Evolutionary conservation across 1,140 invertebrate species (phyloP).

Genomic region (Condylostylus longicornis): DNA sequence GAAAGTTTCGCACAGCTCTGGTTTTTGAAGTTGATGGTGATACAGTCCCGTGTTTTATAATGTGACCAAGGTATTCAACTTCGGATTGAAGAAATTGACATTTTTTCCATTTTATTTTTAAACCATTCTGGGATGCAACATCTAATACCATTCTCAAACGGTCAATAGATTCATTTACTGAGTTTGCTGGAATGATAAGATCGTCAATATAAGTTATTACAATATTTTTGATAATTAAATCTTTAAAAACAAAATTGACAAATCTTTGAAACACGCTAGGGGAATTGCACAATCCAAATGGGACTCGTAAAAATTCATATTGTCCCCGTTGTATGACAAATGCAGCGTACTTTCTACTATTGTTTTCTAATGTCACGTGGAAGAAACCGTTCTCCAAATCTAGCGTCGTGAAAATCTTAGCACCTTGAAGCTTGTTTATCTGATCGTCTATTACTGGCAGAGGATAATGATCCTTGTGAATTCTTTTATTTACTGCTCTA

Average conservation of each 20-base stretch:
- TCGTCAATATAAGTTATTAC: constrained; percentile 25
- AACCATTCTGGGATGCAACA: constrained; percentile 7
- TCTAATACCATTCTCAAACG: constrained; percentile 12
- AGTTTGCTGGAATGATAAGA: constrained; percentile 11
- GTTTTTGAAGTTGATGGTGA: constrained; percentile 10
- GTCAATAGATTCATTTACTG: constrained; percentile 11
- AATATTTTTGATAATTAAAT: constrained; percentile 1
- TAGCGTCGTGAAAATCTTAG: constrained; percentile 14
- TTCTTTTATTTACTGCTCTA: constrained; percentile 31
- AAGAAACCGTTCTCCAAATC: constrained; percentile 23
- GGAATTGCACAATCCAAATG: constrained; percentile 33
- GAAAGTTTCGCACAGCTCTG: constrained; percentile 2
- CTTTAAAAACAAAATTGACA: constrained; percentile 23
- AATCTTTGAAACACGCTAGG: constrained; percentile 29
- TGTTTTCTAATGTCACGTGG: constrained; percentile 21
- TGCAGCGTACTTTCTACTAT: constrained; percentile 21
- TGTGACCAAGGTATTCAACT: constrained; percentile 20
- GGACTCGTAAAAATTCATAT: constrained; percentile 32
- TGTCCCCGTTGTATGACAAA: constrained; percentile 27
- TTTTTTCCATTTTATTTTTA: constrained; percentile 14
- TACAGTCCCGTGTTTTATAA: constrained; percentile 12
- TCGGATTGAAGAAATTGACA: constrained; percentile 12
- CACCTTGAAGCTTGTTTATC: constrained; percentile 12
- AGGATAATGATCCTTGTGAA: constrained; percentile 21
- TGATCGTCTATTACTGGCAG: constrained; percentile 22